A percentile compares a stretch with the other conserved stretches of the same genome.
Evolutionary conservation across 2,888 invertebrate genomes (phyloP).

Genomic region (Drosophila ezoana): DNA sequence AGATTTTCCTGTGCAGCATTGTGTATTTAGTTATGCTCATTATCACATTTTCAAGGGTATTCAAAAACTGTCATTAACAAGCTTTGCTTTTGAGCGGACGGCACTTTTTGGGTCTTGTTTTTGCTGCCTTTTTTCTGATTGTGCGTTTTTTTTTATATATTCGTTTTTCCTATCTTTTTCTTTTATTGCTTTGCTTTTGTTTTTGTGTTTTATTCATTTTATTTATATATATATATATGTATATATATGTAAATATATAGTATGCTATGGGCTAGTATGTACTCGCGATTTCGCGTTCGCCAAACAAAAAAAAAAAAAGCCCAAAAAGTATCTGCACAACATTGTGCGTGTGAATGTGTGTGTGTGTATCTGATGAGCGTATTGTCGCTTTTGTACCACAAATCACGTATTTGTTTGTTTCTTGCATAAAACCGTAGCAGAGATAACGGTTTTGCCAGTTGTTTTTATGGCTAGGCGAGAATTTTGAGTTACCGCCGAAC

Average conservation of each 20-base stretch:
- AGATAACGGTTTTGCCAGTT: constrained; percentile 50
- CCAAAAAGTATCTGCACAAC: constrained; percentile 29
- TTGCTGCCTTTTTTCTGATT: constrained; percentile 5
- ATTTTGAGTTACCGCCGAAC: constrained; percentile 13
- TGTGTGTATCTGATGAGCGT: constrained; percentile 23
- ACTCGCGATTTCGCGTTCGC: constrained; percentile 31
- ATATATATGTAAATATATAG: background rate
- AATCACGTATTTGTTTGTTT: constrained; percentile 63
- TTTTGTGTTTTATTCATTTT: constrained; percentile 6
- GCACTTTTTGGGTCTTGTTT: constrained; percentile 36
- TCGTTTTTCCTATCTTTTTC: constrained; percentile 5
- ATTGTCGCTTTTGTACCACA: constrained; percentile 37
- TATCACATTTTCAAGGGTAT: background rate
- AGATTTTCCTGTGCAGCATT: no score
- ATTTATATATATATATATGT: constrained; percentile 6
- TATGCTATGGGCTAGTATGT: constrained; percentile 33
- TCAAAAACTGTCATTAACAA: constrained; percentile 24
- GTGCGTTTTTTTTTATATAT: no score
- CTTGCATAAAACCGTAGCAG: constrained; percentile 55
- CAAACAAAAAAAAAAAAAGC: constrained; percentile 13
- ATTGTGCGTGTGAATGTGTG: constrained; percentile 21
- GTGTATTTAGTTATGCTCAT: no score
- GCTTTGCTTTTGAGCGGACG: constrained; percentile 44
- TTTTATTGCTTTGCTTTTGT: constrained; percentile 4
- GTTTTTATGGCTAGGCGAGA: constrained; percentile 14